Evolutionary conservation across 2,797 vertebrate genomes (phyloP), one percentile per base, ranked within the genome.

Genomic region (Antennarius maculatus): DNA sequence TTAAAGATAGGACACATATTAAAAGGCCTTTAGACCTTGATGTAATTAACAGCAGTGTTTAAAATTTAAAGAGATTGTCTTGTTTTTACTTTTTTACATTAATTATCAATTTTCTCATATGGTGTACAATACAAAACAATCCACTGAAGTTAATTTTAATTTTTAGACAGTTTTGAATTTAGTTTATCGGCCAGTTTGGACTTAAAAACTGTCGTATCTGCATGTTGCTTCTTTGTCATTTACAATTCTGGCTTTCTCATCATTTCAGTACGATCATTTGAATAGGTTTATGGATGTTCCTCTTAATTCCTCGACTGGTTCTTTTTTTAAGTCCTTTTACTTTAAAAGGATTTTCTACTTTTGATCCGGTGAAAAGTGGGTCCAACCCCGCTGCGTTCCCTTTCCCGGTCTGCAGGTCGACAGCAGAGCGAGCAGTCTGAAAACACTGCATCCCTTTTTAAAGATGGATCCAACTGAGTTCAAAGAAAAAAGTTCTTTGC

Each of bases 261-360:
- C 29, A 14, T 70, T 71, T 45, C 66, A 85, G 61, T 53, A 42
- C 34, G 42, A 37, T 75, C 39, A 45, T 57, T 62, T 31, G 69
- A 74, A 69, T 53, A 49, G 58, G 34, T 53, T 16, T 61, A 79
- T 74, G 55, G 55, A 59, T 75, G 42, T 50, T 71, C 45, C 29
- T 71, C 65, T 68, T 68, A 71, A 78, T 85, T 64, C 66, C 74
- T 39, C 34, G 12, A 3, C 29, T 69, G 60, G 69, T 61, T 54
- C 67, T 86, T 58, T 73, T 34, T 34, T 23, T 23, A 23, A 64
- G 82, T 67, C 48, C 60, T 71, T 69, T 61, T 50, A 68, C 62
- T 79, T 85, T 88, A 71, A 88, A 88, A 87, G 74, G 50, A 31
- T 72, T 80, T 72, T 62, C 68, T 69, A 23, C 42, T 72, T 90